Percentiles rank a stretch among this genome's conserved stretches.
Conservation (phyloP, 2,888 invertebrate species). For the Marronus borbonicus region DNA sequence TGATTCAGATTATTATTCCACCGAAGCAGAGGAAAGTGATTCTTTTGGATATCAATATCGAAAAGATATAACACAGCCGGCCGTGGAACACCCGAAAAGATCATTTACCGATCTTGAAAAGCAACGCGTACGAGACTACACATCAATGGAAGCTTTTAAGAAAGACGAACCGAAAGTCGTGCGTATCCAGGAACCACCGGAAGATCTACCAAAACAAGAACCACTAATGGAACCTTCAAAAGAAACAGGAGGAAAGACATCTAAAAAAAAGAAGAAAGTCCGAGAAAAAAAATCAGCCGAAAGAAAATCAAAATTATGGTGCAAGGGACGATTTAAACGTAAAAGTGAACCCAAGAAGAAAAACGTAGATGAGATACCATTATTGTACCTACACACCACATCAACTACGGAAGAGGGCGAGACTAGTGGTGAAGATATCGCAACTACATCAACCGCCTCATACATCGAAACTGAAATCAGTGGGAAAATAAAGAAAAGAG, state of each 20-base stretch:
- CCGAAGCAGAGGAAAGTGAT: slow-evolving; percentile 58
- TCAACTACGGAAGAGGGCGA: slow-evolving; percentile 20
- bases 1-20: slow-evolving; percentile 56
- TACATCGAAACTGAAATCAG: slow-evolving; percentile 41
- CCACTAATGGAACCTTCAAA: not conserved
- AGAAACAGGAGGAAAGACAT: not conserved
- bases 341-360: slow-evolving; percentile 13
- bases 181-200: too few relatives aligned
- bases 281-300: too few relatives aligned
- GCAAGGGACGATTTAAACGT: not conserved
- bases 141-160: slow-evolving; percentile 65
- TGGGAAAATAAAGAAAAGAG: not conserved
- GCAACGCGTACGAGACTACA: slow-evolving; percentile 65
- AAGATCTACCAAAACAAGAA: slow-evolving; percentile 12
- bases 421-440: not conserved
- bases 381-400: slow-evolving; percentile 28
- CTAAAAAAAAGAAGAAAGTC: not conserved
- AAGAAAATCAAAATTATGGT: not conserved
- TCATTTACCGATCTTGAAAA: slow-evolving; percentile 65
- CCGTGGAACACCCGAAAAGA: slow-evolving; percentile 32
- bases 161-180: slow-evolving; percentile 34
- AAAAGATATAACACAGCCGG: slow-evolving; percentile 56
- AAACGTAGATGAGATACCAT: slow-evolving; percentile 42
- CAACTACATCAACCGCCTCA: slow-evolving; percentile 34
- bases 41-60: slow-evolving; percentile 66